phyloP scores from a whole-genome alignment of 1,140 invertebrate species.

The Eurytemora carolleeae region DNA sequence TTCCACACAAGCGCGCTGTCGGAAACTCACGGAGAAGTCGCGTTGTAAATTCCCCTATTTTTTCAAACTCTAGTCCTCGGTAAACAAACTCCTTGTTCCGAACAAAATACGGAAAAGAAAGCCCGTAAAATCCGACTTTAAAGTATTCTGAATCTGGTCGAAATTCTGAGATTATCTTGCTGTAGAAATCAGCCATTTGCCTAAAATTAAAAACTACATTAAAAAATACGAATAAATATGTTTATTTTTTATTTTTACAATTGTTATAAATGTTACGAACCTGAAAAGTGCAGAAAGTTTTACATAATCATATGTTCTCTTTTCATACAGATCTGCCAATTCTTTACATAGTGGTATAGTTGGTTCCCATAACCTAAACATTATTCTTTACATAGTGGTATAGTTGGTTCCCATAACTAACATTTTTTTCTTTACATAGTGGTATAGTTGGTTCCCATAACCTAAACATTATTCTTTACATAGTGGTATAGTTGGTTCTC shows the following conservation, averaged over 20 bases:
- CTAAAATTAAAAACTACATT: too few relatives aligned
- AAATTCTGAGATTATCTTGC: constrained; percentile 66
- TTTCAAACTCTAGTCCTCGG: constrained; percentile 83
- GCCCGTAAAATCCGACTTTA: constrained; percentile 83
- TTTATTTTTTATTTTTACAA: too few relatives aligned
- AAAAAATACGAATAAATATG: too few relatives aligned
- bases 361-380: constrained; percentile 91
- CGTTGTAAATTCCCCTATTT: constrained; percentile 80
- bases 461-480: too few relatives aligned
- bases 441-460: too few relatives aligned
- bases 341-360: constrained; percentile 82
- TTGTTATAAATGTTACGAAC: too few relatives aligned
- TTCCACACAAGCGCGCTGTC: constrained; percentile 66
- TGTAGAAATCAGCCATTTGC: constrained; percentile 66
- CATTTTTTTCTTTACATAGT: too few relatives aligned
- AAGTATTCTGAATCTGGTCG: constrained; percentile 89
- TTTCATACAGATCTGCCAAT: constrained; percentile 67
- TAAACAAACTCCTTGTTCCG: constrained; percentile 92
- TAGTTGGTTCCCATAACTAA: too few relatives aligned
- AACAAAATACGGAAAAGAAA: constrained; percentile 78
- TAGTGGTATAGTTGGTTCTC: too few relatives aligned
- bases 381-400: too few relatives aligned
- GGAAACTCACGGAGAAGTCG: constrained; percentile 81
- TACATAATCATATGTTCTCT: constrained; percentile 67
- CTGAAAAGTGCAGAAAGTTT: constrained; percentile 66